Evolutionary conservation across 1,140 invertebrate species (phyloP).

Genomic region (Elymnias hypermnestra): DNA sequence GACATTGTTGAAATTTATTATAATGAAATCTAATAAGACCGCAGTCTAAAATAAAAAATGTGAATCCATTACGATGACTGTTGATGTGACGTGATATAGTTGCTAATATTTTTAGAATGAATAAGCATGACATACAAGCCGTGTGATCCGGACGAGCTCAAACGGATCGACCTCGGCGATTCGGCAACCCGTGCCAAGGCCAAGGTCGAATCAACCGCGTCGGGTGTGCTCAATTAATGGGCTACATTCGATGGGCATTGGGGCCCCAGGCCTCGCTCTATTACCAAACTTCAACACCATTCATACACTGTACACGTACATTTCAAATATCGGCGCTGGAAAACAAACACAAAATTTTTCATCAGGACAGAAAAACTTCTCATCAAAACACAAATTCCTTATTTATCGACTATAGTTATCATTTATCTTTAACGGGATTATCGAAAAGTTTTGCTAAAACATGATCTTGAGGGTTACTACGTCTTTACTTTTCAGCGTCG

Average conservation of each 20-base stretch:
- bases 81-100: constrained; percentile 9
- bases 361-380: no score
- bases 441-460: no score
- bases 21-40: no score
- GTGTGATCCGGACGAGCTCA: constrained; percentile 69
- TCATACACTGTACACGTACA: no score
- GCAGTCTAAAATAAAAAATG: background rate
- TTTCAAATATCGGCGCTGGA: no score
- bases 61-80: background rate
- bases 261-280: constrained; percentile 28
- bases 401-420: no score
- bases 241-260: constrained; percentile 28
- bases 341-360: no score
- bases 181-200: constrained; percentile 68
- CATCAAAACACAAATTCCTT: no score
- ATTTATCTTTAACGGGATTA: no score
- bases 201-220: constrained; percentile 47
- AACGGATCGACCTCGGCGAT: constrained; percentile 59
- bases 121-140: constrained; percentile 30
- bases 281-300: background rate
- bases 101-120: constrained; percentile 22
- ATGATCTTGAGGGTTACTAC: no score
- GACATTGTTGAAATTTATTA: no score
- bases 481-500: no score
- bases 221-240: constrained; percentile 58